Base-by-base conservation (phyloP, 2,888 invertebrate genomes). In the Trilocha varians region DNA sequence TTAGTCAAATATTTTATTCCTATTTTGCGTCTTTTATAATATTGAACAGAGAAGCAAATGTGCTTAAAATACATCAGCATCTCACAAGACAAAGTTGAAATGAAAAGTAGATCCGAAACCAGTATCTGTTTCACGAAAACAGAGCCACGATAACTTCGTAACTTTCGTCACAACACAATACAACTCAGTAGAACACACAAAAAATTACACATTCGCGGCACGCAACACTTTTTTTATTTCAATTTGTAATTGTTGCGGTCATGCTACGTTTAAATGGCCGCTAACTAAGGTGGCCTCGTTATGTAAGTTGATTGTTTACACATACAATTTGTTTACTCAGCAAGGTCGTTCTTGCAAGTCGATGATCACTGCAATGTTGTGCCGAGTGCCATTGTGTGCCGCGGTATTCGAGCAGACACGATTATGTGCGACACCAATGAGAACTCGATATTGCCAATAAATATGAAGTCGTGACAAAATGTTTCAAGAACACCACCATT, bases 251-350 rank as follows among this genome's bases (percentile, higher is more conserved):
- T 61, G 64, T 61, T 65, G 62, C 52, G 57, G 68, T 64, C 70
- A 70, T 67, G 72, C 66, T 61, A 69, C 59, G 58, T 55, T 68
- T 43, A 60, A 56, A 60, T 62, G 57, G 56, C 52, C 50, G 47
- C 57, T 57, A 59, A 62, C 52, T 56, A 57, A 55, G 57, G 56
- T 59, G 71, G 57, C 76, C 77, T 78, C 62, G 68, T 73, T 70
- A 70, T 65, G 64, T 72, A 70, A 73, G 50, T 50, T 49, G 57
- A 72, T 71, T 70, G 72, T 71, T 70, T 69, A 63, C 65, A 67
- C 64, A 70, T 62, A 50, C 47, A 25, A 43, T 43, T 40, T 38
- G 60, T 62, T 57, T 50, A 54, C 48, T 50, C 47, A 47, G 59
- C 75, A 74, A 76, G 76, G 76, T 66, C 70, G 55, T 48, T 48